These are phyloP conservation scores for Poecilia picta DNA, from an alignment of 2,797 vertebrate genomes.

Conservation along the genomic window DNA sequence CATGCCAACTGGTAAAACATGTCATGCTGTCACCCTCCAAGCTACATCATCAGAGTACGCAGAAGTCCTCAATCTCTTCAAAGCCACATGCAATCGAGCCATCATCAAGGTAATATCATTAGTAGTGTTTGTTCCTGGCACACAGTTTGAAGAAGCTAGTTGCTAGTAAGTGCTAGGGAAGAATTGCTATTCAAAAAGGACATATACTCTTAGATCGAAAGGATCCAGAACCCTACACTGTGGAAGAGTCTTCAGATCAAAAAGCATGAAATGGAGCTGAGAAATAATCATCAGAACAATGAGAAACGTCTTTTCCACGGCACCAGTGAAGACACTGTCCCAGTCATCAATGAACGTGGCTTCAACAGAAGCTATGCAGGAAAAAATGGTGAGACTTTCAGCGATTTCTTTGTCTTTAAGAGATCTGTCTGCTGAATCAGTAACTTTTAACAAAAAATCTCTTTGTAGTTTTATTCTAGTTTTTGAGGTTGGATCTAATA, in stretches of 20 bases:
- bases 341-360: slow-evolving; percentile 79
- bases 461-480: not conserved
- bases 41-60: slow-evolving; percentile 69
- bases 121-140: not conserved
- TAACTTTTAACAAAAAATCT: not conserved
- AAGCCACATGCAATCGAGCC: slow-evolving; percentile 52
- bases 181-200: too few relatives aligned
- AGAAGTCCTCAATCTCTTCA: slow-evolving; percentile 71
- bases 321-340: slow-evolving; percentile 63
- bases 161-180: too few relatives aligned
- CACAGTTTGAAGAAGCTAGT: too few relatives aligned
- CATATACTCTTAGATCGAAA: slow-evolving; percentile 82
- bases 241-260: slow-evolving; percentile 86
- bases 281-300: slow-evolving; percentile 80
- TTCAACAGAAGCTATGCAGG: slow-evolving; percentile 93
- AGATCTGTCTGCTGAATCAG: not conserved
- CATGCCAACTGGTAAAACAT: slow-evolving; percentile 64
- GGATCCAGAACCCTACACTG: slow-evolving; percentile 87
- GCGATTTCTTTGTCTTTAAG: not conserved
- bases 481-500: not conserved
- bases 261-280: slow-evolving; percentile 80
- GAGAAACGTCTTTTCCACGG: slow-evolving; percentile 90
- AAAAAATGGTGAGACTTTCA: slow-evolving; percentile 85
- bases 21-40: slow-evolving; percentile 60
- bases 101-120: slow-evolving; percentile 80